Evolutionary conservation across 2,797 vertebrate genomes (phyloP).

Genomic region (Varecia variegata): DNA sequence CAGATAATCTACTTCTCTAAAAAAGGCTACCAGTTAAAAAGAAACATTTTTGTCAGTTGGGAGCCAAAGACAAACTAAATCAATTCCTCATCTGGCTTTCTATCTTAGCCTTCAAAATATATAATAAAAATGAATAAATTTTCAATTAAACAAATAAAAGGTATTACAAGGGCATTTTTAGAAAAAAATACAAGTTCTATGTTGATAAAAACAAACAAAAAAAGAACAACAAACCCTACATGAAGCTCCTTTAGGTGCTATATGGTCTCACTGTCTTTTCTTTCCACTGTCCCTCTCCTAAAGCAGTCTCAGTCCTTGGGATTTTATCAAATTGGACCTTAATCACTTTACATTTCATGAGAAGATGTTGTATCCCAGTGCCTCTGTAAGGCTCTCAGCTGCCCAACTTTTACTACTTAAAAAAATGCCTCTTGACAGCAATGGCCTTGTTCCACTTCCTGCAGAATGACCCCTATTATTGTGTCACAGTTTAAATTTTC

Average conservation of each 20-base stretch:
- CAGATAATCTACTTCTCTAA: not conserved
- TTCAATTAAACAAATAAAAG: not conserved
- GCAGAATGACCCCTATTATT: not conserved
- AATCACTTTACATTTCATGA: slow-evolving; percentile 43
- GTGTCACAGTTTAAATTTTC: not conserved
- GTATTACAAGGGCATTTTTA: not conserved
- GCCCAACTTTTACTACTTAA: slow-evolving; percentile 1
- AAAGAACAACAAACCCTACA: not conserved
- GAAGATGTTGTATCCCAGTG: slow-evolving; percentile 2
- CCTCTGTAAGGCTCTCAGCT: not conserved
- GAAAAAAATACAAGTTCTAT: slow-evolving; percentile 1
- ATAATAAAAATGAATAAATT: not conserved
- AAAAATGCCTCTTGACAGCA: slow-evolving; percentile 36
- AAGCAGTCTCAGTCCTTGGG: not conserved
- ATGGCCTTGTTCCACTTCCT: not conserved
- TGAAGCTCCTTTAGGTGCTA: not conserved
- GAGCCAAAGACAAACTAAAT: not conserved
- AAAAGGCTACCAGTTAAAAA: not conserved
- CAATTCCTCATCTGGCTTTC: not conserved
- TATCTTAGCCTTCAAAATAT: not conserved
- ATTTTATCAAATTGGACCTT: slow-evolving; percentile 59
- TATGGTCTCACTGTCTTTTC: not conserved
- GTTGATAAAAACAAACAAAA: not conserved
- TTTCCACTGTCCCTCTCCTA: not conserved
- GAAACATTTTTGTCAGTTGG: not conserved